Percentiles rank a stretch among this genome's conserved stretches.
These are phyloP conservation scores for Ferrisia virgata DNA, from an alignment of 2,888 invertebrate genomes.

Conservation along the genomic window DNA sequence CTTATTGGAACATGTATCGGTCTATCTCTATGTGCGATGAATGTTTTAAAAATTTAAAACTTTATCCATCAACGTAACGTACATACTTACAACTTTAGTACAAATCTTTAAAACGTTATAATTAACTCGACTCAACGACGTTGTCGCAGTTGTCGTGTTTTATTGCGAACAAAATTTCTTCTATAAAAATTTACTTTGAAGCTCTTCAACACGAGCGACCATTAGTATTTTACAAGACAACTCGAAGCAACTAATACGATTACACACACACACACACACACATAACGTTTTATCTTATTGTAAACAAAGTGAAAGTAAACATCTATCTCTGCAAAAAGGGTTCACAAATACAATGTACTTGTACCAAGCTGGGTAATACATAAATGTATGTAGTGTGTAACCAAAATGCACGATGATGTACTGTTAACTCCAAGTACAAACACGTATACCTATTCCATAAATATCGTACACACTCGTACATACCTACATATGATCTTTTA, in stretches of 20 bases:
- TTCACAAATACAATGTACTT: neutral
- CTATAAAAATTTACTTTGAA: constrained; percentile 1
- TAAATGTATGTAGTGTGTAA: too few species aligned
- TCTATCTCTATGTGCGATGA: neutral
- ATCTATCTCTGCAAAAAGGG: neutral
- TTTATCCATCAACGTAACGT: neutral
- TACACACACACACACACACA: neutral
- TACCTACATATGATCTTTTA: too few species aligned
- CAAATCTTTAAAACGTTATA: constrained; percentile 6
- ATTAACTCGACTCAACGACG: neutral
- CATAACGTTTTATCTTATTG: neutral
- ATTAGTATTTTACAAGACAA: neutral
- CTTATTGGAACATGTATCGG: neutral
- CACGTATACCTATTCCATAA: too few species aligned
- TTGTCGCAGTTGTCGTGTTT: neutral
- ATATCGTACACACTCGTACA: too few species aligned
- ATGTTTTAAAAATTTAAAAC: neutral
- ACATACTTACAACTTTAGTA: too few species aligned
- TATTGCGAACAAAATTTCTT: neutral
- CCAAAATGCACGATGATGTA: too few species aligned
- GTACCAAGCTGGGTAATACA: neutral
- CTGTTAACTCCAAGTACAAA: too few species aligned
- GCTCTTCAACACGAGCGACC: neutral
- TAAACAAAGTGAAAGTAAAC: neutral
- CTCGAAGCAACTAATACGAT: neutral